phyloP scores from a whole-genome alignment of 2,888 invertebrate species.

The Rhagonycha lutea region DNA sequence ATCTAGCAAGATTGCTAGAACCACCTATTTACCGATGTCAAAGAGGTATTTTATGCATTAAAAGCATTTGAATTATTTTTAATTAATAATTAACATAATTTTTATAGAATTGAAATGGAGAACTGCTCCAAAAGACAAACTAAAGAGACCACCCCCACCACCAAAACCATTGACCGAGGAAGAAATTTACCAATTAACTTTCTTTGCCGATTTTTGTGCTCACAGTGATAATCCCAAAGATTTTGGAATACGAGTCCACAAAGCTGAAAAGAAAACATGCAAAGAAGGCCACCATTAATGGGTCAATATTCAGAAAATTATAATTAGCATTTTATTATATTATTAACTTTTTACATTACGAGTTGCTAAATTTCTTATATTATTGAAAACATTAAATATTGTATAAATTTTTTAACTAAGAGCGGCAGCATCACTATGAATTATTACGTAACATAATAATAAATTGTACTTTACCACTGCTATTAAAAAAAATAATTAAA shows the following conservation, averaged over 20 bases:
- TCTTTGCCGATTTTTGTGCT: slow-evolving; percentile 47
- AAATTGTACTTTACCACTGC: too few species aligned
- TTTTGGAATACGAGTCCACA: slow-evolving; percentile 6
- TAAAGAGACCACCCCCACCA: slow-evolving; percentile 35
- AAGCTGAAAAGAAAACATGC: not conserved
- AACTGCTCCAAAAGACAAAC: slow-evolving; percentile 44
- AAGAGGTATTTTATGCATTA: slow-evolving; percentile 35
- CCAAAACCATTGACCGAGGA: slow-evolving; percentile 41
- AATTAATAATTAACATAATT: not conserved
- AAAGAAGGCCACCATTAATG: not conserved
- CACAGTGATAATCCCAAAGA: slow-evolving; percentile 12
- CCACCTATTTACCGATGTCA: slow-evolving; percentile 41
- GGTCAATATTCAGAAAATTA: not conserved
- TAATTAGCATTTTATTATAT: too few species aligned
- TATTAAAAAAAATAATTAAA: too few species aligned
- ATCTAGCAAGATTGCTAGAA: slow-evolving; percentile 55
- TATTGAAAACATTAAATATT: not conserved
- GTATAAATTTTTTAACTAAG: too few species aligned
- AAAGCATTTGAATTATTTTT: not conserved
- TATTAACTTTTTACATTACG: not conserved
- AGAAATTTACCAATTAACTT: slow-evolving; percentile 46
- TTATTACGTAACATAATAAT: too few species aligned
- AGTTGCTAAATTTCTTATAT: too few species aligned
- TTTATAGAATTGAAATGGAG: slow-evolving; percentile 44
- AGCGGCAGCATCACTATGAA: too few species aligned